These are phyloP conservation scores for Lucifuga dentata DNA, from an alignment of 2,113 vertebrate genomes.

Conservation along the genomic window DNA sequence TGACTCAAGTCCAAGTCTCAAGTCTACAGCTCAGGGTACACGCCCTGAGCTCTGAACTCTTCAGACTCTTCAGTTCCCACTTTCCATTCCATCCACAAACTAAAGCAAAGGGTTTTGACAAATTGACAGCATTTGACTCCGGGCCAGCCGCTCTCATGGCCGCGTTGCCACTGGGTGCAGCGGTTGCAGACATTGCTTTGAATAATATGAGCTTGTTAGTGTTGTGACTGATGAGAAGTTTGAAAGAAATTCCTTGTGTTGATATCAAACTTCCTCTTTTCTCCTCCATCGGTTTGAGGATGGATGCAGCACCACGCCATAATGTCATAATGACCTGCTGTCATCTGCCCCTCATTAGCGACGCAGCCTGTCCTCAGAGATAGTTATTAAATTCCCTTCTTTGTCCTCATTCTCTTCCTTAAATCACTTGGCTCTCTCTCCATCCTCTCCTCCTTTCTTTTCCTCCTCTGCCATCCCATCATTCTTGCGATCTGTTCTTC, in stretches of 20 bases:
- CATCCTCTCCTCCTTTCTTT: neutral
- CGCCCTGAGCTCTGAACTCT: too few relatives aligned
- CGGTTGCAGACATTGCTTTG: constrained; percentile 3
- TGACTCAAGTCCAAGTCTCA: too few relatives aligned
- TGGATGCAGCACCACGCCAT: neutral
- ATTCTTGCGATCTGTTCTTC: constrained; percentile 26
- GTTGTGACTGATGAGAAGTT: neutral
- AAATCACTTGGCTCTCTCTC: constrained; percentile 20
- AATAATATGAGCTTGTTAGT: constrained; percentile 15
- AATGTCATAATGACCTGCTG: neutral
- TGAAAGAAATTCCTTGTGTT: constrained; percentile 8
- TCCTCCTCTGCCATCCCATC: neutral
- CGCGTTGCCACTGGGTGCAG: neutral
- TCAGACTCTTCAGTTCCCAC: too few relatives aligned
- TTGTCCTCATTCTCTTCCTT: constrained; percentile 26
- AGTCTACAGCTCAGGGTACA: too few relatives aligned
- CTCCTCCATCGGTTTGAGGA: neutral
- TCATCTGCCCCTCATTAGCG: constrained; percentile 55
- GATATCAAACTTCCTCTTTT: neutral
- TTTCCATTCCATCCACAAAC: constrained; percentile 17
- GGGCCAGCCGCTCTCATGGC: neutral
- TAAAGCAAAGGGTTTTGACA: neutral
- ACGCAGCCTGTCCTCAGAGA: constrained; percentile 8
- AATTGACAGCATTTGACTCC: neutral
- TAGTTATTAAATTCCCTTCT: constrained; percentile 14